phyloP scores from a whole-genome alignment of 2,797 vertebrate genomes.

The Anguilla anguilla region DNA sequence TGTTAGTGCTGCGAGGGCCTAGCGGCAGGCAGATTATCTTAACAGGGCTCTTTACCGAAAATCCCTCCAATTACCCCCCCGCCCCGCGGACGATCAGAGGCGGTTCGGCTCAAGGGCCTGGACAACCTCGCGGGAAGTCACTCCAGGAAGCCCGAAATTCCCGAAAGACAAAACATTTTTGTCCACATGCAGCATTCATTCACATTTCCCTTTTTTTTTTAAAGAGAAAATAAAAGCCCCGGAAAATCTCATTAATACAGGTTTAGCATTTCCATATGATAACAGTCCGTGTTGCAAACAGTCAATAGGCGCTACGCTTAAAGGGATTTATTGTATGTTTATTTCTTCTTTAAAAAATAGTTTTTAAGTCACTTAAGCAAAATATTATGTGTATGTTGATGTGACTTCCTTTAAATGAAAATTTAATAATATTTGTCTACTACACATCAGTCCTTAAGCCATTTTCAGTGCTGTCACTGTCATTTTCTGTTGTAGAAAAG shows the following conservation, averaged over 20 bases:
- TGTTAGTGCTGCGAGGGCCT: slow-evolving; percentile 64
- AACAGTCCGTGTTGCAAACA: neutral
- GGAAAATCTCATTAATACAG: too few species aligned
- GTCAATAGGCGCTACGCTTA: neutral
- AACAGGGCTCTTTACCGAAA: slow-evolving; percentile 52
- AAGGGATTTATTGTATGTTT: neutral
- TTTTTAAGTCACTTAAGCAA: neutral
- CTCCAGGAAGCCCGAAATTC: neutral
- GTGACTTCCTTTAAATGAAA: neutral
- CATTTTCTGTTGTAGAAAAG: neutral
- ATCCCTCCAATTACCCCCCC: slow-evolving; percentile 20
- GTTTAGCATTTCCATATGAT: neutral
- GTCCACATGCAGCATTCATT: neutral
- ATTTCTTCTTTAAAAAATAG: neutral
- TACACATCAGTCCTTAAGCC: neutral
- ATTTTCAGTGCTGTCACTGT: neutral
- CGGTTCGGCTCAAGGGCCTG: neutral
- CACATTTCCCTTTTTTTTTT: neutral
- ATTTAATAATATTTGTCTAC: neutral
- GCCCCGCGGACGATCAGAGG: neutral
- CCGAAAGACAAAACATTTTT: neutral
- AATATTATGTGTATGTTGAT: neutral
- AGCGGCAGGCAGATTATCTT: slow-evolving; percentile 52
- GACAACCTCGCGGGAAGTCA: neutral
- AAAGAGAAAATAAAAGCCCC: neutral